Base-by-base conservation (phyloP, 2,888 invertebrate genomes). In the Protula sp. region DNA sequence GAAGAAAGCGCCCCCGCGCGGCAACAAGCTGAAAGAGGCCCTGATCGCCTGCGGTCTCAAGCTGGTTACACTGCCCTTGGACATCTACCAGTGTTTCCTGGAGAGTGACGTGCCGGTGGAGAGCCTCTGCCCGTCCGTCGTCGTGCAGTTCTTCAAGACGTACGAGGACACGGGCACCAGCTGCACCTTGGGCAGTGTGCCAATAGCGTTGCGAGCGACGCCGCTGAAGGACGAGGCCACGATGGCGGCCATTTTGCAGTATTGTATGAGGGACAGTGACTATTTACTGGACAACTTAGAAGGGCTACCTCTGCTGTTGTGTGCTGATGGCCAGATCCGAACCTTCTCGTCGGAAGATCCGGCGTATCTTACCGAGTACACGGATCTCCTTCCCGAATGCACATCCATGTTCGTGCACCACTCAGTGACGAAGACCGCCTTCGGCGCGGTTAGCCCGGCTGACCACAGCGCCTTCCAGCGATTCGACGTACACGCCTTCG, bases 1-100 rank as follows among this genome's bases (percentile, higher is more conserved):
- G 22, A 62, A 59, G 57, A 57, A 54, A 47, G 57, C 47, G 5
- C 47, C 22, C 9, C 31, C 55, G 31, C 27, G 24, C 14, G 31
- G 45, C 19, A 67, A 67, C 19, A 56, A 56, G 22, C 48, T 69
- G n/a, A 55, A 67, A 30, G 38, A 59, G 29, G 60, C 61, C 2
- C 54, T 69, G 48, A 53, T 68, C 5, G 47, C 57, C 14, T 64
- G 54, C 30, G 69, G 69, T 5, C 65, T 68, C 59, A 68, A 68
- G 53, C 58, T 69, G 47, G 54, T 69, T 30, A 59, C 59, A 9
- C 63, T 69, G 5, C 67, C 69, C 1, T 26, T 66, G 50, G 57
- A 59, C 1, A 55, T 69, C 22, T 68, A 60, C 48, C 55, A 66
- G 2, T 30, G 58, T 4, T 69, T 69, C 58, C 27, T 59, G 19